Evolutionary conservation across 2,113 vertebrate genomes (phyloP).

Genomic region (Ardeotis arabs): DNA sequence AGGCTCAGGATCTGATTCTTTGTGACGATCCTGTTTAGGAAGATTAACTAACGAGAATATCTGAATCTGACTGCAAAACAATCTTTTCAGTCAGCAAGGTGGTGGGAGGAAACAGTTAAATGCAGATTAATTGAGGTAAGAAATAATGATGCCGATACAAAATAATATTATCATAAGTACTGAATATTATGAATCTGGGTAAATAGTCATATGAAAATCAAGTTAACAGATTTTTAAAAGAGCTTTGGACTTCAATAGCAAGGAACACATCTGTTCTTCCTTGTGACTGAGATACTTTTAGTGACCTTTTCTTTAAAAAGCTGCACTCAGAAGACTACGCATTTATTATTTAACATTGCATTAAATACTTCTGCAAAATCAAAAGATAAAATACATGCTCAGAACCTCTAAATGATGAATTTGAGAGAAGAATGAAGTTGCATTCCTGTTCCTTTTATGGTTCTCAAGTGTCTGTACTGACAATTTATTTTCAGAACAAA

Average conservation of each 20-base stretch:
- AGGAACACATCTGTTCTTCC: background rate
- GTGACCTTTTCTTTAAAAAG: constrained; percentile 13
- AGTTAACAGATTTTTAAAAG: background rate
- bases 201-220: background rate
- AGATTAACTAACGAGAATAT: background rate
- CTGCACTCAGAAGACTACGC: background rate
- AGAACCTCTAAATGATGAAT: background rate
- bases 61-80: background rate
- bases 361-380: constrained; percentile 18
- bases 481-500: constrained; percentile 25
- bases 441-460: constrained; percentile 60
- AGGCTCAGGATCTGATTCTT: background rate
- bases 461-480: background rate
- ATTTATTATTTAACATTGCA: constrained; percentile 28
- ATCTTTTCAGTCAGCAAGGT: background rate
- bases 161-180: background rate
- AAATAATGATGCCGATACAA: background rate
- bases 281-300: background rate
- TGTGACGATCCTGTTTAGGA: background rate
- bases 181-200: background rate
- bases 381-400: background rate
- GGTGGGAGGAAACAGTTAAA: background rate
- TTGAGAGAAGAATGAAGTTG: background rate
- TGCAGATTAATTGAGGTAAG: background rate
- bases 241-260: background rate